Conservation (phyloP, 2,888 invertebrate genomes). For the Caenorhabditis panamensis region DNA sequence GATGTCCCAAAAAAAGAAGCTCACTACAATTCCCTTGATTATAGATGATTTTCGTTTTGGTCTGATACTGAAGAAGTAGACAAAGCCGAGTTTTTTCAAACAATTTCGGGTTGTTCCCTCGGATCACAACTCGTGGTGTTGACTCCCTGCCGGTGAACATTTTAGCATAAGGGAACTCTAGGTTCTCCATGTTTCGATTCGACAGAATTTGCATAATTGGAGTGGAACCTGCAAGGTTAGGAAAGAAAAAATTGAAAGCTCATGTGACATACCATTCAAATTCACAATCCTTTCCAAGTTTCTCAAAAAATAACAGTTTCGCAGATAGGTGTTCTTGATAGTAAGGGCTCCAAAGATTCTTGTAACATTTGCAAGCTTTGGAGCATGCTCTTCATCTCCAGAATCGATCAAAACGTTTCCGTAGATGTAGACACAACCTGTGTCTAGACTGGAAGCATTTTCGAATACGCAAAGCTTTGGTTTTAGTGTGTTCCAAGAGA, state of each 20-base stretch:
- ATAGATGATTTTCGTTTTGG: background rate
- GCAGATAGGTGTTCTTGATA: slow-evolving; percentile 1
- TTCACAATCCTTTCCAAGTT: background rate
- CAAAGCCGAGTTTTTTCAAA: background rate
- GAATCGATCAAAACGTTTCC: slow-evolving; percentile 16
- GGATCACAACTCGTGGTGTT: background rate
- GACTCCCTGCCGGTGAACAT: background rate
- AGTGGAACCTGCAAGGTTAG: too few species aligned
- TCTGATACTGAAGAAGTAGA: background rate
- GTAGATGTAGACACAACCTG: background rate
- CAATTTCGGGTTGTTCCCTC: background rate
- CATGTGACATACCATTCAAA: background rate
- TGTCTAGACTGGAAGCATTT: background rate
- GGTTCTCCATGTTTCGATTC: background rate
- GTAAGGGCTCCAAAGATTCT: slow-evolving; percentile 7
- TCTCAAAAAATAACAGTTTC: background rate
- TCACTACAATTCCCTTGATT: background rate
- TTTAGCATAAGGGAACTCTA: background rate
- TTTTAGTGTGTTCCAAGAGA: background rate
- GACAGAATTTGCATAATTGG: background rate
- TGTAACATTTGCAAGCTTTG: background rate
- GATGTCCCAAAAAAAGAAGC: background rate
- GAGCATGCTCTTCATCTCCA: slow-evolving; percentile 20
- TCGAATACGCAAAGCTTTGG: background rate
- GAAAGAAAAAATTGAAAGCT: too few species aligned